Conservation (phyloP, 1,140 invertebrate species). For the Matsumurasca onukii region DNA sequence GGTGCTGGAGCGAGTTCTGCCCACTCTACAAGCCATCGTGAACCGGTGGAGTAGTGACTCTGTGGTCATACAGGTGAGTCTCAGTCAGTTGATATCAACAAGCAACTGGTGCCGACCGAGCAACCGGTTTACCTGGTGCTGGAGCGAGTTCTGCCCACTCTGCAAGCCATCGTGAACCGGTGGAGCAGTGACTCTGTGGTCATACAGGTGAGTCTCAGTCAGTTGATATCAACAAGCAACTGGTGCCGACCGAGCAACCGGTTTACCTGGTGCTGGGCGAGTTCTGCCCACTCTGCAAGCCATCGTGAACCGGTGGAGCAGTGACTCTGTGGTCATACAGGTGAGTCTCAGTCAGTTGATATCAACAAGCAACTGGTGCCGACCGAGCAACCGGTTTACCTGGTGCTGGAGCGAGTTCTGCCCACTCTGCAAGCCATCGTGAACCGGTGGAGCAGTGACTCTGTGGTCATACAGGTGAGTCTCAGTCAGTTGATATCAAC, state of each 20-base stretch:
- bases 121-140: conserved; percentile 56
- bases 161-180: conserved; percentile 54
- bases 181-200: conserved; percentile 59
- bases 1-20: conserved; percentile 61
- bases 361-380: background rate
- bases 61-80: conserved; percentile 59
- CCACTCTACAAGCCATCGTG: conserved; percentile 55
- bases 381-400: conserved; percentile 49
- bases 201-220: conserved; percentile 55
- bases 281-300: conserved; percentile 58
- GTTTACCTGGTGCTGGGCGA: conserved; percentile 57
- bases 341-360: conserved; percentile 46
- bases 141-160: conserved; percentile 60
- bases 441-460: conserved; percentile 57
- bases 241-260: conserved; percentile 43
- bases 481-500: background rate
- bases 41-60: conserved; percentile 57
- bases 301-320: conserved; percentile 57
- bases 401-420: conserved; percentile 61
- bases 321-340: conserved; percentile 58
- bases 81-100: background rate
- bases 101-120: conserved; percentile 21
- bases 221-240: background rate
- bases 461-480: conserved; percentile 58
- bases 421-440: conserved; percentile 57